Evolutionary conservation across 2,888 invertebrate species (phyloP), one percentile per base, ranked within the genome.

Genomic region (Tuta absoluta): DNA sequence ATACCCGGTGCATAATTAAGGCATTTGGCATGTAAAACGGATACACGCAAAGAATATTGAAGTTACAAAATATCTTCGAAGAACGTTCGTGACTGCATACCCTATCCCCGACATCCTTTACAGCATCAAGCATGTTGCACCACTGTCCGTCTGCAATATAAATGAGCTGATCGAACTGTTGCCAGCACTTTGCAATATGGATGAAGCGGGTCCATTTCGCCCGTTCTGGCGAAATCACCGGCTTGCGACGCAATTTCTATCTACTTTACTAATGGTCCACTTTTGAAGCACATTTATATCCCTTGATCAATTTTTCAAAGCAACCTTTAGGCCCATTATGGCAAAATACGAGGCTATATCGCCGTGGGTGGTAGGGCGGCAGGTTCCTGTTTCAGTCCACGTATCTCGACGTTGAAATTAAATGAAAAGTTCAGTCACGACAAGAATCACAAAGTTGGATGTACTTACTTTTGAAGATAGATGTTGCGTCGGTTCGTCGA

Each of bases 131-230:
- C 21, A 23, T 24, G 51, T 53, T 23, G 56, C 33, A 33, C 21
- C 19, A 24, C 24, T 24, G 28, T 33, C 56, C n/a, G 56, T 24
- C 74, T 82, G 80, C 77, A 82, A 84, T 81, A 84, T 82, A 83
- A 85, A 84, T 82, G 81, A 85, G 80, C 77, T 75, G 79, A 79
- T 76, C 78, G 76, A 56, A 24, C 56, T 33, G 28, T 56, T 24
- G 28, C 56, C 56, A 24, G 56, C 75, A 77, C 73, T 69, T 72
- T 79, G 77, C 77, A 82, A 82, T 83, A 56, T 82, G 81, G 80
- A 84, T 80, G 80, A 79, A 75, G 75, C 71, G 68, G 74, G 74
- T 81, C 79, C 75, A 84, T 83, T 82, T 81, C 84, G 84, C 72
- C 84, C 82, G 81, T 85, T 83, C 78, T 75, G 69, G 81, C 67